A percentile compares a stretch with the other conserved stretches of the same genome.
Conservation (phyloP, 2,113 vertebrate genomes). For the Amblyornis subalaris region DNA sequence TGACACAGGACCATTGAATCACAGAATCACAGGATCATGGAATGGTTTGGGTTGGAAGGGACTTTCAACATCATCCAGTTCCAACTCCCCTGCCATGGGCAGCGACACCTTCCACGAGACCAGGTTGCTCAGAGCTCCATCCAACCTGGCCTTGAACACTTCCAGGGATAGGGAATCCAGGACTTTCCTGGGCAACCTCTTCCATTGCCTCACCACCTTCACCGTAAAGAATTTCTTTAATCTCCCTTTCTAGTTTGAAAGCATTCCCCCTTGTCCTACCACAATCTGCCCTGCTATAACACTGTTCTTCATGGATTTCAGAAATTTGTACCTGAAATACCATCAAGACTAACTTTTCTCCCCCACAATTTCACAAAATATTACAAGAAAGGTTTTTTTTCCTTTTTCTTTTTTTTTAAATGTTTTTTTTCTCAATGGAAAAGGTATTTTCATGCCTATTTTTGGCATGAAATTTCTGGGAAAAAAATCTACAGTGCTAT, state of each 20-base stretch:
- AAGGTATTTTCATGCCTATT: neutral
- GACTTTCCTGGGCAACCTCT: neutral
- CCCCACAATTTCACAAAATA: neutral
- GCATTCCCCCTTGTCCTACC: neutral
- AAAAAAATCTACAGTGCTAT: fast-evolving
- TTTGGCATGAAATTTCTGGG: neutral
- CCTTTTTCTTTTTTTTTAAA: neutral
- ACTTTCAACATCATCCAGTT: neutral
- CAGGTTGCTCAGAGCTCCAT: neutral
- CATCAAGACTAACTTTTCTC: neutral
- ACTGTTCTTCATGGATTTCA: neutral
- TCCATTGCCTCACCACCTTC: neutral
- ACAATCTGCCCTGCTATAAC: neutral
- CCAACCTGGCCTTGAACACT: too few relatives aligned
- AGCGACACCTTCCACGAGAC: too few relatives aligned
- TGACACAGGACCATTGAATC: neutral
- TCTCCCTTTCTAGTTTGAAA: neutral
- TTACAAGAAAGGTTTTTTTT: neutral
- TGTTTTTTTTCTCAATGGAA: neutral
- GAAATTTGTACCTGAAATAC: neutral
- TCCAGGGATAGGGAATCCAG: neutral
- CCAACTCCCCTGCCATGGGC: fast-evolving
- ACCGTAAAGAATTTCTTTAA: neutral
- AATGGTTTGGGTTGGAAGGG: neutral
- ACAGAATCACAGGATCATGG: neutral